phyloP scores from a whole-genome alignment of 2,797 vertebrate species.

The Sciurus carolinensis region DNA sequence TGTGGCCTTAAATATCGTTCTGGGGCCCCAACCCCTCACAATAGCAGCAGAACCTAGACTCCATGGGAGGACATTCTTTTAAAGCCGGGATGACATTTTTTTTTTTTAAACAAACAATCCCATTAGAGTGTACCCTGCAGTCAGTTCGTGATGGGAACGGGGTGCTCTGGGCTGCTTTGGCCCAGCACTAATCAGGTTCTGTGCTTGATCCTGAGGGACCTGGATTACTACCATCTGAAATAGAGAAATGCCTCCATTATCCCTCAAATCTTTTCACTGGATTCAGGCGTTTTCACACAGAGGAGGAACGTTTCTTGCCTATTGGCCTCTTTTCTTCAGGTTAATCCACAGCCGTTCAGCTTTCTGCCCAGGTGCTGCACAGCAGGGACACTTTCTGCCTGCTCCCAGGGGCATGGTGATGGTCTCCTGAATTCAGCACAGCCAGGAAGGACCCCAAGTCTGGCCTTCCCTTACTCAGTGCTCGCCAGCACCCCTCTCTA shows the following conservation, averaged over 20 bases:
- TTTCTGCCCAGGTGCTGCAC: not conserved
- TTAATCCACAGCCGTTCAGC: slow-evolving; percentile 50
- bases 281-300: slow-evolving; percentile 46
- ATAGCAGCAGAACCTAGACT: not conserved
- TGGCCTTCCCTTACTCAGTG: not conserved
- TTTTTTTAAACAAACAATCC: slow-evolving; percentile 58
- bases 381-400: not conserved
- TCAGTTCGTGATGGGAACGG: slow-evolving; percentile 66
- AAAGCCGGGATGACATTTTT: slow-evolving; percentile 25
- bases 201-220: slow-evolving; percentile 75
- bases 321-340: slow-evolving; percentile 68
- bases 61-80: slow-evolving; percentile 46
- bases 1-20: slow-evolving; percentile 15
- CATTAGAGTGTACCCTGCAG: slow-evolving; percentile 75
- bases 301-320: slow-evolving; percentile 55
- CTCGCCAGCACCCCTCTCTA: not conserved
- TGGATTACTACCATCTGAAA: slow-evolving; percentile 71
- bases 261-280: slow-evolving; percentile 68
- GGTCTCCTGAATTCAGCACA: not conserved
- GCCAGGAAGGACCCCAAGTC: not conserved
- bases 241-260: slow-evolving; percentile 76
- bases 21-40: not conserved
- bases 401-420: not conserved
- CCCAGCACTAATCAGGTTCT: slow-evolving; percentile 76
- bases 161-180: slow-evolving; percentile 65